A percentile compares a stretch with the other conserved stretches of the same genome.
These are phyloP conservation scores for Agelastica alni DNA, from an alignment of 2,888 invertebrate species.

Conservation along the genomic window DNA sequence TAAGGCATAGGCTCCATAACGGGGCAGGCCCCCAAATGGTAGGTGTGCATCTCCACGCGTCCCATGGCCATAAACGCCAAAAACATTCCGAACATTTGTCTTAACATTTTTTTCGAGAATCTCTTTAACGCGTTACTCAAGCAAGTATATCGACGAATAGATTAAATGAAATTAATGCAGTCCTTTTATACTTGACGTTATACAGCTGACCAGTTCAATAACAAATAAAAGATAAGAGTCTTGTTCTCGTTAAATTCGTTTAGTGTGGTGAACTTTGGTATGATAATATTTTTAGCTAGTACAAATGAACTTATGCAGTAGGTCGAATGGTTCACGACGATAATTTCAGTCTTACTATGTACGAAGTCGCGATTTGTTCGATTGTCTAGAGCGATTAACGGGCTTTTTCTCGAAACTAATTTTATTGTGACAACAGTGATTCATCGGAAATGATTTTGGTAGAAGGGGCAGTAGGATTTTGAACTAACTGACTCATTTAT, in stretches of 20 bases:
- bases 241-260: no score
- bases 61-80: conserved; percentile 22
- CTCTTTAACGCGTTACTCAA: neutral
- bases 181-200: conserved; percentile 22
- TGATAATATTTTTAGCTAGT: no score
- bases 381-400: no score
- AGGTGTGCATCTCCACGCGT: conserved; percentile 61
- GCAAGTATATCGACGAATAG: conserved; percentile 1
- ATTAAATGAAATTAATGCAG: conserved; percentile 15
- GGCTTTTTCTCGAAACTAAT: conserved; percentile 1
- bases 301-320: neutral
- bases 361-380: no score
- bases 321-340: conserved; percentile 13
- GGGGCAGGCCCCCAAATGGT: conserved; percentile 76
- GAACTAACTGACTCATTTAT: no score
- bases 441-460: conserved; percentile 6
- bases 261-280: no score
- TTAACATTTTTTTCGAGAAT: conserved; percentile 14
- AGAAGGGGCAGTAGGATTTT: no score
- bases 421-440: conserved; percentile 2
- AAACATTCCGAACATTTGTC: conserved; percentile 13
- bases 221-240: neutral
- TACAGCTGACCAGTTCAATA: conserved; percentile 18
- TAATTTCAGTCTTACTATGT: no score
- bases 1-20: conserved; percentile 71